A percentile compares a stretch with the other conserved stretches of the same genome.
These are phyloP conservation scores for Monopis laevigella DNA, from an alignment of 2,888 invertebrate species.

Conservation along the genomic window DNA sequence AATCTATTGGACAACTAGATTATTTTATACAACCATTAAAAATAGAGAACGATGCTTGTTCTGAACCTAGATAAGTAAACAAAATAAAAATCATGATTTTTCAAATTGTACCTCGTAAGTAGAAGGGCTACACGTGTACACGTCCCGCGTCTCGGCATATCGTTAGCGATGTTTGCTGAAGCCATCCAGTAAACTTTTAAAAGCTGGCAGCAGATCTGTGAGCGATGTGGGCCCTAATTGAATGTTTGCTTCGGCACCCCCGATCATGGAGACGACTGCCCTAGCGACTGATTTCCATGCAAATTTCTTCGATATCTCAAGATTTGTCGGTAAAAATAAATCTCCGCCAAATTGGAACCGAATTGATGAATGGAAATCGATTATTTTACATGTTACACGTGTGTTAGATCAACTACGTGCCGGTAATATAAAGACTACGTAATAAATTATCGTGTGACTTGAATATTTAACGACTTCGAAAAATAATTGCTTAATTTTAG, in stretches of 20 bases:
- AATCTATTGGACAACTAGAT: too few relatives aligned
- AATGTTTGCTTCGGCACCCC: constrained; percentile 26
- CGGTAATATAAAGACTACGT: too few relatives aligned
- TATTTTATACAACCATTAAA: too few relatives aligned
- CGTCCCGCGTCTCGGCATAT: neutral
- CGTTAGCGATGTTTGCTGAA: neutral
- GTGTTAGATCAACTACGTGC: too few relatives aligned
- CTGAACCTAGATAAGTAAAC: too few relatives aligned
- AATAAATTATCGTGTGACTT: too few relatives aligned
- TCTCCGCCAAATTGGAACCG: neutral
- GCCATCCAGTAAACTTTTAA: neutral
- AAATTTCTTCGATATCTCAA: constrained; percentile 7
- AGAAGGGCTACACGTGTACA: neutral
- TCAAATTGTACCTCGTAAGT: too few relatives aligned
- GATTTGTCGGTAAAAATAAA: neutral
- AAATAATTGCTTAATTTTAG: too few relatives aligned
- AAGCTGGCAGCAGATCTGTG: neutral
- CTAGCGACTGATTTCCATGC: constrained; percentile 14
- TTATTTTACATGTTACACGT: too few relatives aligned
- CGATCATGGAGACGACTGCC: constrained; percentile 20
- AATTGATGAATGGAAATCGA: neutral
- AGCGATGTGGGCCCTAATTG: constrained; percentile 25
- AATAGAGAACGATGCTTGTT: too few relatives aligned
- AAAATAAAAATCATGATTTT: too few relatives aligned
- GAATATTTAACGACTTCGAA: too few relatives aligned